phyloP scores from a whole-genome alignment of 2,113 vertebrate species.

The Pelecanoides urinatrix region DNA sequence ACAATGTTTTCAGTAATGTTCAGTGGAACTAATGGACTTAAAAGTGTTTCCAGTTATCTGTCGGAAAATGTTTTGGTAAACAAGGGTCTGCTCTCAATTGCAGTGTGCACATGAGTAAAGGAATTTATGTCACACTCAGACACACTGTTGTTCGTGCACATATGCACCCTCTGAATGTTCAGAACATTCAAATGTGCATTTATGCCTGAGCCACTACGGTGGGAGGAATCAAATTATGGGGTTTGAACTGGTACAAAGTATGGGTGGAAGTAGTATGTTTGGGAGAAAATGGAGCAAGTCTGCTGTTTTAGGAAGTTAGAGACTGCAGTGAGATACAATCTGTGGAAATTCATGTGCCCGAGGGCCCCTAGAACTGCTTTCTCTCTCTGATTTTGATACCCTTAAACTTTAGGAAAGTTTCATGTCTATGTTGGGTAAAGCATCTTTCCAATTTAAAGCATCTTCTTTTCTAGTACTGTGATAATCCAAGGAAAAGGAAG shows the following conservation, averaged over 20 bases:
- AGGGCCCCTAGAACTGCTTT: neutral
- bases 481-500: neutral
- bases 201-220: neutral
- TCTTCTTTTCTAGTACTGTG: neutral
- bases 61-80: conserved; percentile 8
- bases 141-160: neutral
- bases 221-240: conserved; percentile 17
- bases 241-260: neutral
- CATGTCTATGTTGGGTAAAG: neutral
- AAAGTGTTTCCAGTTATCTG: neutral
- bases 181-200: conserved; percentile 7
- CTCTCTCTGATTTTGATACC: neutral
- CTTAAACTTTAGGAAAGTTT: neutral
- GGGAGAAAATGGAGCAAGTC: neutral
- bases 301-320: neutral
- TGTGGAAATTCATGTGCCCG: neutral
- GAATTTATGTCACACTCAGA: neutral
- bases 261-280: neutral
- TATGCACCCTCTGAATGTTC: neutral
- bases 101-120: neutral
- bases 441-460: neutral
- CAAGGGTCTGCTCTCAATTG: neutral
- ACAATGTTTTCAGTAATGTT: neutral
- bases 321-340: neutral
- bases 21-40: neutral